These are phyloP conservation scores for Amiota mariae DNA, from an alignment of 2,888 invertebrate genomes.

Conservation along the genomic window DNA sequence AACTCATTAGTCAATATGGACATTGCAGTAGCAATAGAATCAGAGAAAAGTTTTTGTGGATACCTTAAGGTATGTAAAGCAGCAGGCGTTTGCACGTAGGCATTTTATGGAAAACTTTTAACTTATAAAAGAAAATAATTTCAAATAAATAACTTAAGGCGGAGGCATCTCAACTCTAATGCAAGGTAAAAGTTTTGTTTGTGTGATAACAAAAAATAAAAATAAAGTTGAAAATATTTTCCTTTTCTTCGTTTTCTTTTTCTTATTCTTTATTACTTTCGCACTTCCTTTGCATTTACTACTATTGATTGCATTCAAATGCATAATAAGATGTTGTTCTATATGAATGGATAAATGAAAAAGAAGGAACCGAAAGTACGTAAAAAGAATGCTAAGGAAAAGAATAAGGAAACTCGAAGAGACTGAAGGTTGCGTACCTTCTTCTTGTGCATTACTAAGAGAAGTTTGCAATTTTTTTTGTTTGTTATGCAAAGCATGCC, in stretches of 20 bases:
- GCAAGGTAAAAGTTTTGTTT: background rate
- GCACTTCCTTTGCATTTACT: background rate
- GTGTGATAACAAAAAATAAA: background rate
- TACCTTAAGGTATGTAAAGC: too few relatives aligned
- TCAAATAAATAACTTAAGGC: background rate
- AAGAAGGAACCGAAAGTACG: background rate
- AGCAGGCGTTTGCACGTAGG: too few relatives aligned
- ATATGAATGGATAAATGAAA: background rate
- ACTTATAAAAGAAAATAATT: background rate
- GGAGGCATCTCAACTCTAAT: background rate
- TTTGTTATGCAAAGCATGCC: slow-evolving; percentile 56
- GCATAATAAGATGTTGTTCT: slow-evolving; percentile 46
- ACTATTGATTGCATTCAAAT: slow-evolving; percentile 38
- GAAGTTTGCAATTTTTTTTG: slow-evolving; percentile 38
- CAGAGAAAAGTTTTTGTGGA: too few relatives aligned
- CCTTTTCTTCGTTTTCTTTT: background rate
- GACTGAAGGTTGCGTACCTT: slow-evolving; percentile 35
- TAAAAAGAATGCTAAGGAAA: background rate
- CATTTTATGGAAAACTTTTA: too few relatives aligned
- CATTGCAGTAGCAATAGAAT: too few relatives aligned
- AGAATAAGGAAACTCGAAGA: background rate
- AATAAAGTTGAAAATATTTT: background rate
- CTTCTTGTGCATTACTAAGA: slow-evolving; percentile 34
- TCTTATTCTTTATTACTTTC: background rate
- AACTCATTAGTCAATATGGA: too few relatives aligned